Percentiles rank a stretch among this genome's conserved stretches.
Evolutionary conservation across 2,797 vertebrate species (phyloP).

Genomic region (Cyprinodon diabolis): DNA sequence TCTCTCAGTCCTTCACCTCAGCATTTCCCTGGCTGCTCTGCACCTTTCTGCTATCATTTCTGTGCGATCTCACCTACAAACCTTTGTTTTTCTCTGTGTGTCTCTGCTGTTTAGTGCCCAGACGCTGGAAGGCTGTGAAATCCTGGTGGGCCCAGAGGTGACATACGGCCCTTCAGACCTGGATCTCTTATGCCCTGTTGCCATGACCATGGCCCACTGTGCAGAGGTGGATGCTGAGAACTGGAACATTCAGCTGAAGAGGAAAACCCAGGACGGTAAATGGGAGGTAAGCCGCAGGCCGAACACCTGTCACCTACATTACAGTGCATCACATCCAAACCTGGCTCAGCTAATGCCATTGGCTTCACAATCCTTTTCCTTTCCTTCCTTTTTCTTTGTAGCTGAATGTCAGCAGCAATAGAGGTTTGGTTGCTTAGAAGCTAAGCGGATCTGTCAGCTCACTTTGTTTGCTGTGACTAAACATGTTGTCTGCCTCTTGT

Average conservation of each 20-base stretch:
- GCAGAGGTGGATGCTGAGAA: constrained; percentile 88
- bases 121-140: constrained; percentile 87
- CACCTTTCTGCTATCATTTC: neutral
- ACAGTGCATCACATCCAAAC: constrained; percentile 6
- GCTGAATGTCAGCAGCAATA: constrained; percentile 29
- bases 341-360: constrained; percentile 2
- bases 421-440: neutral
- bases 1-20: neutral
- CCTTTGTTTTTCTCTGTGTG: constrained; percentile 8
- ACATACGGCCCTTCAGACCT: constrained; percentile 91
- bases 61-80: neutral
- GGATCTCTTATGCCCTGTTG: constrained; percentile 86
- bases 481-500: constrained; percentile 1
- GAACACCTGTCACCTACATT: constrained; percentile 29
- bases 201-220: constrained; percentile 94
- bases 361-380: constrained; percentile 14
- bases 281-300: constrained; percentile 88
- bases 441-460: neutral
- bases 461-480: constrained; percentile 8
- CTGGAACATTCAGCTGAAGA: constrained; percentile 93
- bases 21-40: neutral
- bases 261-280: constrained; percentile 87
- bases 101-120: constrained; percentile 76
- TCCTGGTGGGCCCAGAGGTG: constrained; percentile 93
- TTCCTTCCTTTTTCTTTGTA: constrained; percentile 17